These are phyloP conservation scores for Oscheius sp. DNA, from an alignment of 2,888 invertebrate genomes.

Conservation along the genomic window DNA sequence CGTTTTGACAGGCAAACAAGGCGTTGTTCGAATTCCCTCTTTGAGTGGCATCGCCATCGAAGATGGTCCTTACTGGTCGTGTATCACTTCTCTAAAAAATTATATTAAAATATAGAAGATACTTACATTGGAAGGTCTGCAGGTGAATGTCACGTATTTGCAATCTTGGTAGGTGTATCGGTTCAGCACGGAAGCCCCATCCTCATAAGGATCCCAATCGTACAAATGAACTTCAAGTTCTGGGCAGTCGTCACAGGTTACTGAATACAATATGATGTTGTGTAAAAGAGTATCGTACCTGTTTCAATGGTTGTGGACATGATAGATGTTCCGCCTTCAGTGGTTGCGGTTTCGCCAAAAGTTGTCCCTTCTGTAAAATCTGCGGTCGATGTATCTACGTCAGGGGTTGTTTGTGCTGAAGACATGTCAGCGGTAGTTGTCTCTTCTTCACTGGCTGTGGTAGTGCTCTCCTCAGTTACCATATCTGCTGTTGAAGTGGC, in stretches of 20 bases:
- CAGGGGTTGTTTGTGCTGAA: constrained; percentile 8
- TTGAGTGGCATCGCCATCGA: constrained; percentile 42
- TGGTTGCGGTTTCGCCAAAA: not conserved
- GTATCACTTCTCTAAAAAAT: constrained; percentile 48
- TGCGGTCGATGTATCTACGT: not conserved
- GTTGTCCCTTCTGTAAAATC: too few species aligned
- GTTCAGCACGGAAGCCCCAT: constrained; percentile 58
- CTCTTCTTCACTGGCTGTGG: not conserved
- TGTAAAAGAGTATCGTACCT: not conserved
- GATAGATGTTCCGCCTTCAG: not conserved
- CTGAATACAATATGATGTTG: constrained; percentile 10
- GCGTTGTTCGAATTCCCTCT: constrained; percentile 39
- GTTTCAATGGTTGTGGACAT: not conserved
- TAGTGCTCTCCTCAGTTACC: not conserved
- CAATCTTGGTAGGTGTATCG: constrained; percentile 49
- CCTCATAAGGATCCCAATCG: constrained; percentile 49
- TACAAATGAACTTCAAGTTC: constrained; percentile 48
- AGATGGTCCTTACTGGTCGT: constrained; percentile 51
- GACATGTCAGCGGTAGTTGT: constrained; percentile 15
- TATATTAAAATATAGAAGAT: not conserved
- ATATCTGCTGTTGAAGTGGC: not conserved
- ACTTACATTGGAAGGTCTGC: constrained; percentile 50
- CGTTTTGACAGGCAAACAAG: constrained; percentile 46
- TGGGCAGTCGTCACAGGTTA: constrained; percentile 47
- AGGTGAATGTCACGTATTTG: constrained; percentile 53